Evolutionary conservation across 2,888 invertebrate species (phyloP), one percentile per base, ranked within the genome.

Genomic region (Chloromyia formosa): DNA sequence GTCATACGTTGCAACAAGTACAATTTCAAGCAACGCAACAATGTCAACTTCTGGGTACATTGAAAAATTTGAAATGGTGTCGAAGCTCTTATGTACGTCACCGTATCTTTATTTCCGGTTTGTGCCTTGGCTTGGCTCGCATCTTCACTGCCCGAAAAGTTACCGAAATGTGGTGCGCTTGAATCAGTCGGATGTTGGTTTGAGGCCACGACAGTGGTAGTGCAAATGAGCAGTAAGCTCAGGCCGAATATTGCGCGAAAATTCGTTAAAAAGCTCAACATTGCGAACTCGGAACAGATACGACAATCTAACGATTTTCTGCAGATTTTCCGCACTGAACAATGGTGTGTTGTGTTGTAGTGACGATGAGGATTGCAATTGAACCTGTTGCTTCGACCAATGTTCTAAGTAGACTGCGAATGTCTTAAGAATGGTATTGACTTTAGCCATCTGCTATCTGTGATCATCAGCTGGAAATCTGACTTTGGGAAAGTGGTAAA

Each of bases 21-120:
- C n/a, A 89, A 85, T 80, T 87, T 87, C 66, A 89, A 81, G 81
- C 90, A 90, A 82, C 88, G 87, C 75, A 87, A 76, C 5, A 88
- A 82, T 62, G 87, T 88, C 22, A 81, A 81, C 40, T 80, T 81
- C 9, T 81, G 79, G 35, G 86, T 80, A 73, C 86, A 86, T 73
- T 84, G 83, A 54, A 84, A 83, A 49, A 86, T 81, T 18, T 84
- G 81, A 78, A 81, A 81, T 1, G 85, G 85, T 73, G 85, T 83
- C 18, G 84, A 82, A 71, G 83, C 81, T 79, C 81, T 82, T 78
- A 82, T 81, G 78, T 83, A 83, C 80, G 83, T 82, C 71, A 82
- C 80, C 72, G 80, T 80, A 60, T 69, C 58, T 14, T 61, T 75
- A 54, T 10, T 16, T 20, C 7, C 23, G 71, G 71, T 58, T 56